A percentile compares a stretch with the other conserved stretches of the same genome.
Conservation (phyloP, 2,888 invertebrate genomes). For the Cremastinae sp. region DNA sequence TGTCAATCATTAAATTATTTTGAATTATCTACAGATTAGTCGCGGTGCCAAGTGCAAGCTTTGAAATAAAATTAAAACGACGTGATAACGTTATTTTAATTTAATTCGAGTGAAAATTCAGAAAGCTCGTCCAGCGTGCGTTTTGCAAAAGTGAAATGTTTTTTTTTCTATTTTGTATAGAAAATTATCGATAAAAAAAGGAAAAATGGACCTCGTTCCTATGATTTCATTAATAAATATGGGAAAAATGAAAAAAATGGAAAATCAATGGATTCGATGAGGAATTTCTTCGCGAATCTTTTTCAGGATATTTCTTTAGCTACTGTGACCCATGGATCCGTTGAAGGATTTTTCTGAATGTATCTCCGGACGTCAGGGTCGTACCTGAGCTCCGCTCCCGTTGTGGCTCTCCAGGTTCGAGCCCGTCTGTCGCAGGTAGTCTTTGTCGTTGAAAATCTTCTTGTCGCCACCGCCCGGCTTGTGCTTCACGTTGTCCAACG, state of each 20-base stretch:
- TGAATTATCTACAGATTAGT: not conserved
- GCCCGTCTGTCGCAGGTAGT: conserved; percentile 89
- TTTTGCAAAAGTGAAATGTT: not conserved
- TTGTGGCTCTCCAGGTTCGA: conserved; percentile 72
- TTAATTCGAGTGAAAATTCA: not conserved
- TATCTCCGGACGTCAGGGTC: conserved; percentile 50
- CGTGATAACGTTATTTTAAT: no score
- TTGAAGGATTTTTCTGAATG: conserved; percentile 18
- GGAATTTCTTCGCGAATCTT: conserved; percentile 12
- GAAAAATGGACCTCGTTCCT: not conserved
- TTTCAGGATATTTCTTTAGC: conserved; percentile 2
- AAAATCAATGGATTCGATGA: conserved; percentile 4
- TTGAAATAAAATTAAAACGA: no score
- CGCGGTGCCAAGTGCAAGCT: conserved; percentile 29
- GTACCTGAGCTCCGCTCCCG: conserved; percentile 77
- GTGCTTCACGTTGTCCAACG: conserved; percentile 94
- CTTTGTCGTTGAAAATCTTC: conserved; percentile 96
- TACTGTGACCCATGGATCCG: not conserved
- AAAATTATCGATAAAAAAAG: not conserved
- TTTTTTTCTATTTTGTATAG: not conserved
- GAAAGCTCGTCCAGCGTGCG: conserved; percentile 45
- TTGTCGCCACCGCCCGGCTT: conserved; percentile 96
- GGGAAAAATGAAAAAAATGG: not conserved
- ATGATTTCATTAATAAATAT: not conserved
- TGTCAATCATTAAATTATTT: no score